These are phyloP conservation scores for Epistrophella euchroma DNA, from an alignment of 2,888 invertebrate genomes.

Conservation along the genomic window DNA sequence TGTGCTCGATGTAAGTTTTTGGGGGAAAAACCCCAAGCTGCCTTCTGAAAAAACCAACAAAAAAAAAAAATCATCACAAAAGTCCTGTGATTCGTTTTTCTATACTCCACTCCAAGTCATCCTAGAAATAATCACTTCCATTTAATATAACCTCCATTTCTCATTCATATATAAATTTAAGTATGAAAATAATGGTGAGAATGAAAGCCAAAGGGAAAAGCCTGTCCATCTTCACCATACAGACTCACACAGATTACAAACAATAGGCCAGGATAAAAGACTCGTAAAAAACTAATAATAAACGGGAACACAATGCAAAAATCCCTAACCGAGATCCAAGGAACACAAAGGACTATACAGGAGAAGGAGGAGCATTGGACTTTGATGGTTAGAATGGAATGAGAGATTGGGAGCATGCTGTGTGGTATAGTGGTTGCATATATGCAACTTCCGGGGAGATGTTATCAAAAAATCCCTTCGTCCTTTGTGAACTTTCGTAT, in stretches of 20 bases:
- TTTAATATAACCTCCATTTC: constrained; percentile 73
- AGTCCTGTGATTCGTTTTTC: constrained; percentile 23
- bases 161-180: constrained; percentile 69
- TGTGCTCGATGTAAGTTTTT: constrained; percentile 37
- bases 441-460: constrained; percentile 59
- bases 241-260: constrained; percentile 54
- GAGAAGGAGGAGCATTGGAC: not conserved
- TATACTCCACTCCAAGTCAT: constrained; percentile 9
- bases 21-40: not conserved
- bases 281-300: constrained; percentile 75
- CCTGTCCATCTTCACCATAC: constrained; percentile 49
- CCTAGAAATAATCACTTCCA: constrained; percentile 63
- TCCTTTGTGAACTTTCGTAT: constrained; percentile 55
- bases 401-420: constrained; percentile 21
- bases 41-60: not conserved
- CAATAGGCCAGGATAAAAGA: constrained; percentile 67
- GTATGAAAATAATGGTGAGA: constrained; percentile 46
- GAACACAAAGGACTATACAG: constrained; percentile 42
- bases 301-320: constrained; percentile 70
- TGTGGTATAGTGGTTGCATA: constrained; percentile 45
- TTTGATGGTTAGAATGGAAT: constrained; percentile 9
- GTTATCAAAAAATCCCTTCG: constrained; percentile 62
- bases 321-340: constrained; percentile 5
- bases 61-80: constrained; percentile 20
- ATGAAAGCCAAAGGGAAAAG: constrained; percentile 52